Conservation (phyloP, 1,140 invertebrate genomes). For the Carposina sasakii region DNA sequence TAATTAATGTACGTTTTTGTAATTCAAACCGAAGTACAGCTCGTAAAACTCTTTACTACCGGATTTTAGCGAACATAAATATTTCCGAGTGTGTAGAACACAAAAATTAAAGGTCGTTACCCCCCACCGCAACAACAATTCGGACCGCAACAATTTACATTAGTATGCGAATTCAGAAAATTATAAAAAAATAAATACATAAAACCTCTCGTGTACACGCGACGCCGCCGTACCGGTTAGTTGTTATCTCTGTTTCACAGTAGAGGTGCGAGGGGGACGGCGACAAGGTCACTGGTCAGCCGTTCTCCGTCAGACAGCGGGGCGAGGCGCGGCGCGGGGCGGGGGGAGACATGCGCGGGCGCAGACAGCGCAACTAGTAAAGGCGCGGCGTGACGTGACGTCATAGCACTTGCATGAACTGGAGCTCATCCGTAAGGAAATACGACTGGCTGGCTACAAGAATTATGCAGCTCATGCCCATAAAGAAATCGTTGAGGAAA, state of each 20-base stretch:
- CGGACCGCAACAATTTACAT: slow-evolving; percentile 34
- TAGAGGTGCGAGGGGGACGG: slow-evolving; percentile 35
- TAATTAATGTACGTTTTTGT: not conserved
- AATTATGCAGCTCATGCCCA: slow-evolving; percentile 36
- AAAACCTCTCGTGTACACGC: slow-evolving; percentile 61
- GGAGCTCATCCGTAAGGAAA: slow-evolving; percentile 56
- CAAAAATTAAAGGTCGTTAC: slow-evolving; percentile 51
- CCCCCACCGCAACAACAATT: slow-evolving; percentile 45
- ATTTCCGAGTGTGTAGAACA: not conserved
- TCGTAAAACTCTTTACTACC: not conserved
- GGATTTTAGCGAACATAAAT: not conserved
- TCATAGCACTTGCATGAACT: slow-evolving; percentile 38
- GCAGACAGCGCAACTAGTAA: slow-evolving; percentile 57
- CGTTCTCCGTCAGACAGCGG: slow-evolving; percentile 59
- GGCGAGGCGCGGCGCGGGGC: slow-evolving; percentile 36
- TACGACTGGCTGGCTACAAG: slow-evolving; percentile 38
- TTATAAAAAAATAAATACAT: slow-evolving; percentile 56
- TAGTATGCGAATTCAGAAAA: slow-evolving; percentile 59
- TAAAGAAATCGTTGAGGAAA: no score
- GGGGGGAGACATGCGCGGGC: slow-evolving; percentile 37
- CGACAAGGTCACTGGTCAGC: slow-evolving; percentile 68
- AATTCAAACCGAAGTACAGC: not conserved
- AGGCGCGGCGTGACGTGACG: slow-evolving; percentile 51
- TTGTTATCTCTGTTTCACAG: slow-evolving; percentile 26
- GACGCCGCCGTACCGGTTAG: slow-evolving; percentile 52